Base-by-base conservation (phyloP, 1,140 invertebrate genomes). In the Propsilocerus akamusi region DNA sequence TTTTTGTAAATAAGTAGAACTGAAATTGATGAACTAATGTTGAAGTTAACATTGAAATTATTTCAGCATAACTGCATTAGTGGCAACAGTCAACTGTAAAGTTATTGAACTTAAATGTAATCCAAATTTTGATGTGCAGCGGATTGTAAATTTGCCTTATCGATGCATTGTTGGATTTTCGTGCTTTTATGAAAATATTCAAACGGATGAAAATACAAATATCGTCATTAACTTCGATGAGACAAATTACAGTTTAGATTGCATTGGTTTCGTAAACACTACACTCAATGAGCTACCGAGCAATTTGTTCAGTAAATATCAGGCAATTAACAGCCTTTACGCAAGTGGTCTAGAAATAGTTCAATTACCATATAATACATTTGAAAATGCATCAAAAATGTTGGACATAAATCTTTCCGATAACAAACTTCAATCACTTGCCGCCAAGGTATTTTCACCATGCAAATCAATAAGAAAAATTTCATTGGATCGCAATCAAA, bases 381-480 rank as follows among this genome's bases (percentile, higher is more conserved):
- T 41, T 41, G 34, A 41, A 10, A 41, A 41, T 41, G 34, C 34
- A n/a, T 7, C 34, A 41, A 41, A 41, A 7, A 41, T 41, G 34
- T 17, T 41, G 1, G 34, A 41, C 34, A 41, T 41, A 20, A 41
- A 41, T 41, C 17, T 41, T 7, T 20, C 14, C 22, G 12, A 20
- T 8, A 41, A 41, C 22, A 41, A 41, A 41, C 22, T 41, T 14
- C 17, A n/a, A 17, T 20, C 17, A 41, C 14, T 41, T n/a, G 34
- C 17, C 2, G n/a, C 12, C 17, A 41, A 17, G 22, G 34, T 41
- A 17, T 41, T 41, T 17, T 17, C 34, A 8, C 34, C 34, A 2
- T 41, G 34, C 14, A 41, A n/a, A 17, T 8, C 8, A 20, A 20
- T 41, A 10, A 41, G 17, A 20, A 41, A 41, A 10, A 14, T 41